A percentile compares a stretch with the other conserved stretches of the same genome.
Conservation (phyloP, 2,113 vertebrate genomes). For the Excalfactoria chinensis region DNA sequence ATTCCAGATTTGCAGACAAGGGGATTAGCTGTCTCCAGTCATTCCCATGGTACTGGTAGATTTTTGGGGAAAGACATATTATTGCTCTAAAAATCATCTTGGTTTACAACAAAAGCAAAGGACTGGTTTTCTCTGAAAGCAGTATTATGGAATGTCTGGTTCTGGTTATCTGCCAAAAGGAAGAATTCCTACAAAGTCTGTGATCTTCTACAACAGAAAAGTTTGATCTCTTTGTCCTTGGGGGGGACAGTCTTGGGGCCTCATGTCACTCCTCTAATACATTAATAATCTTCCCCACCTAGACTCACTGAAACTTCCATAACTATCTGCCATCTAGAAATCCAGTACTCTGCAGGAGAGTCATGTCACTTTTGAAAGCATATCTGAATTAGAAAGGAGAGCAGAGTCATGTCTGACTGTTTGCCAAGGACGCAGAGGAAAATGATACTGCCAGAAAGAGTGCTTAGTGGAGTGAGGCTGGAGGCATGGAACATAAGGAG, state of each 20-base stretch:
- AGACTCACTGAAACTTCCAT: constrained; percentile 31
- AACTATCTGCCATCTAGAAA: constrained; percentile 35
- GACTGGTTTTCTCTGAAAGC: background rate
- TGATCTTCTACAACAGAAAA: background rate
- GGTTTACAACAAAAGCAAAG: background rate
- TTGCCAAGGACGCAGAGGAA: constrained; percentile 15
- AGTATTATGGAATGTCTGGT: background rate
- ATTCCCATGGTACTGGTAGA: background rate
- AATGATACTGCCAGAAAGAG: fast-evolving
- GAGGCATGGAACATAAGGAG: fast-evolving
- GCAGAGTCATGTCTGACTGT: background rate
- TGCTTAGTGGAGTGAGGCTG: background rate
- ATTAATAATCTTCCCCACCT: constrained; percentile 12
- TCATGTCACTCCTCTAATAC: background rate
- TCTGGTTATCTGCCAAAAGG: background rate
- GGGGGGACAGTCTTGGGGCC: background rate
- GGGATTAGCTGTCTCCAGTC: background rate
- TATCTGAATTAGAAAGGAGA: background rate
- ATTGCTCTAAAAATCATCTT: background rate
- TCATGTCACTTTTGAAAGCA: background rate
- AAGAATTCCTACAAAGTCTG: background rate
- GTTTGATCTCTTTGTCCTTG: constrained; percentile 38
- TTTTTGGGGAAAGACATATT: background rate
- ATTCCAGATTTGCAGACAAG: background rate
- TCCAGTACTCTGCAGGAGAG: background rate